Evolutionary conservation across 2,888 invertebrate genomes (phyloP).

Genomic region (Agonopterix heracliana): DNA sequence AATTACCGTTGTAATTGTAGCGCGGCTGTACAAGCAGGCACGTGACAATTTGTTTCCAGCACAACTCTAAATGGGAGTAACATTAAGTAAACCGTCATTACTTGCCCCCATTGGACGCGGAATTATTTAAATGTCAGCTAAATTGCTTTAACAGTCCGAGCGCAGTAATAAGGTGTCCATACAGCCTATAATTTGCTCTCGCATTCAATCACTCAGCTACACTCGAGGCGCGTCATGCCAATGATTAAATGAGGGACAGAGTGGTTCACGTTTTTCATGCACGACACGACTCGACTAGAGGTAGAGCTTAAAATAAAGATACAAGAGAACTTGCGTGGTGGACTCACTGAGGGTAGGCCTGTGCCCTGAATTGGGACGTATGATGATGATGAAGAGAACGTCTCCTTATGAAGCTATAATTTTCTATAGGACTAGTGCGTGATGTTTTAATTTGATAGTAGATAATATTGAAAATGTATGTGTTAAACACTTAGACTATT

Average conservation of each 20-base stretch:
- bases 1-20: conserved; percentile 13
- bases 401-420: no score
- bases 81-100: conserved; percentile 56
- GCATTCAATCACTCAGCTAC: conserved; percentile 64
- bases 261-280: no score
- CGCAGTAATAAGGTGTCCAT: conserved; percentile 65
- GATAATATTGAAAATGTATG: no score
- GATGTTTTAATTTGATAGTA: no score
- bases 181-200: conserved; percentile 66
- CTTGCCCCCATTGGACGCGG: conserved; percentile 50
- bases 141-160: conserved; percentile 70
- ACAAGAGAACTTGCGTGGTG: no score
- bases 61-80: conserved; percentile 26
- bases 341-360: no score
- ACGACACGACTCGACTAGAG: no score
- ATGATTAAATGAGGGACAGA: conserved; percentile 17
- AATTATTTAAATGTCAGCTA: conserved; percentile 75
- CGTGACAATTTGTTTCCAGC: conserved; percentile 8
- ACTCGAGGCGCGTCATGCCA: conserved; percentile 12
- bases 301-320: no score
- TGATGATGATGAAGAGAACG: no score
- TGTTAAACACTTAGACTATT: no score
- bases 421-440: no score
- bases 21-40: not conserved
- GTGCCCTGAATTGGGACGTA: no score